These are phyloP conservation scores for Apomyelois bistriatella DNA, from an alignment of 2,888 invertebrate genomes.

Conservation along the genomic window DNA sequence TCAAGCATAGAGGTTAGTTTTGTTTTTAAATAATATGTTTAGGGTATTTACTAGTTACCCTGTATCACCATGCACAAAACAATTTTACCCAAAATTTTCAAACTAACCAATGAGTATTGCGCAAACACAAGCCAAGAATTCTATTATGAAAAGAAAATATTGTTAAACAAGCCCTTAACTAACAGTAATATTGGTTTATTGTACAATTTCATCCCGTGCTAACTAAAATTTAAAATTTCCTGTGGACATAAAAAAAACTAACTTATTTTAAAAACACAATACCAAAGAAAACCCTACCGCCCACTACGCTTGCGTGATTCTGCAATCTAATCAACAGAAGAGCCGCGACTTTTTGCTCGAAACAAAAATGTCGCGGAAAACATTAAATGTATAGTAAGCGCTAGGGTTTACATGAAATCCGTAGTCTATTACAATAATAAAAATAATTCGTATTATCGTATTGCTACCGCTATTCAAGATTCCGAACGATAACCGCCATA, in stretches of 20 bases:
- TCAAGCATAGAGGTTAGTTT: conserved; percentile 22
- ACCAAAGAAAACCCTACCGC: background rate
- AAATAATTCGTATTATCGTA: background rate
- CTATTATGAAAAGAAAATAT: conserved; percentile 16
- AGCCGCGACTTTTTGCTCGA: too few species aligned
- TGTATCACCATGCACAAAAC: conserved; percentile 58
- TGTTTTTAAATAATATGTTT: conserved; percentile 18
- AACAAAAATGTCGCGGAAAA: too few species aligned
- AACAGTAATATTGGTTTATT: conserved; percentile 18
- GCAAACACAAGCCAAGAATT: conserved; percentile 26
- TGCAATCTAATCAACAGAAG: too few species aligned
- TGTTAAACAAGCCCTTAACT: conserved; percentile 23
- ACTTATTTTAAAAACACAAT: conserved; percentile 5
- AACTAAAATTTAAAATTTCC: conserved; percentile 16
- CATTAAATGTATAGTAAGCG: background rate
- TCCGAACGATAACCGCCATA: background rate
- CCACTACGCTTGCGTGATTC: background rate
- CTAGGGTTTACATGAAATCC: background rate
- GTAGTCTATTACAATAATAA: background rate
- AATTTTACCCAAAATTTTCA: conserved; percentile 34
- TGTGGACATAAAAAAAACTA: conserved; percentile 14
- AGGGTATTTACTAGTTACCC: conserved; percentile 50
- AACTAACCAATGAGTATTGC: conserved; percentile 50
- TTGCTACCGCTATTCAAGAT: background rate
- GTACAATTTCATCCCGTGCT: conserved; percentile 24